Evolutionary conservation across 2,797 vertebrate genomes (phyloP).

Genomic region (Pipistrellus nathusii): DNA sequence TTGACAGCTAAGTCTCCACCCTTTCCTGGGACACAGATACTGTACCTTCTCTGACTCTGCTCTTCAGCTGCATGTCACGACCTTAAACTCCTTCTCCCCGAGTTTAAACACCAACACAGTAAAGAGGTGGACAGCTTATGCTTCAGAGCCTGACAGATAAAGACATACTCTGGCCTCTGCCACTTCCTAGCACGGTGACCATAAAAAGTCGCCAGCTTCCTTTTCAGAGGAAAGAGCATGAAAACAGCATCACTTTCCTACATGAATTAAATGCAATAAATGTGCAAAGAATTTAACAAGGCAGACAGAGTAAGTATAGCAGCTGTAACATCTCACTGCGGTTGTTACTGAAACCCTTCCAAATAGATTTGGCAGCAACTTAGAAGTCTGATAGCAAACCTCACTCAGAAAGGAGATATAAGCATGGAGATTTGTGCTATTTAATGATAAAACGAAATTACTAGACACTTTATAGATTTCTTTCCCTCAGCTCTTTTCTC

Average conservation of each 20-base stretch:
- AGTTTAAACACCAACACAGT: neutral
- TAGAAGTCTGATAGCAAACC: neutral
- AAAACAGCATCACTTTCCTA: constrained; percentile 19
- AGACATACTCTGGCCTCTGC: neutral
- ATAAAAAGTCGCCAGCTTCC: neutral
- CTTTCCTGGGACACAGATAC: neutral
- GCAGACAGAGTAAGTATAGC: neutral
- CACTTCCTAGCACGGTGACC: neutral
- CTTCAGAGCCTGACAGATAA: neutral
- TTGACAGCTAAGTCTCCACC: neutral
- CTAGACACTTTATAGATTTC: neutral
- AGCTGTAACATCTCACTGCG: neutral
- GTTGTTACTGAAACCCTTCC: neutral
- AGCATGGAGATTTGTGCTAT: neutral
- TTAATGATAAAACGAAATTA: constrained; percentile 38
- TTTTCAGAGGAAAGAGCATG: constrained; percentile 8
- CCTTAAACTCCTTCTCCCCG: neutral
- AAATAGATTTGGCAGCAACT: neutral
- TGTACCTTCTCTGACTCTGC: neutral
- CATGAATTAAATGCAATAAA: neutral
- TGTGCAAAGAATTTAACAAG: constrained; percentile 41
- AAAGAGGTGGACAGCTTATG: neutral
- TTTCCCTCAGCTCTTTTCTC: neutral
- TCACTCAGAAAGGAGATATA: neutral
- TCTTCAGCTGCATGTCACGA: neutral